Evolutionary conservation across 2,113 vertebrate genomes (phyloP).

Genomic region (Australoheros scitulus): DNA sequence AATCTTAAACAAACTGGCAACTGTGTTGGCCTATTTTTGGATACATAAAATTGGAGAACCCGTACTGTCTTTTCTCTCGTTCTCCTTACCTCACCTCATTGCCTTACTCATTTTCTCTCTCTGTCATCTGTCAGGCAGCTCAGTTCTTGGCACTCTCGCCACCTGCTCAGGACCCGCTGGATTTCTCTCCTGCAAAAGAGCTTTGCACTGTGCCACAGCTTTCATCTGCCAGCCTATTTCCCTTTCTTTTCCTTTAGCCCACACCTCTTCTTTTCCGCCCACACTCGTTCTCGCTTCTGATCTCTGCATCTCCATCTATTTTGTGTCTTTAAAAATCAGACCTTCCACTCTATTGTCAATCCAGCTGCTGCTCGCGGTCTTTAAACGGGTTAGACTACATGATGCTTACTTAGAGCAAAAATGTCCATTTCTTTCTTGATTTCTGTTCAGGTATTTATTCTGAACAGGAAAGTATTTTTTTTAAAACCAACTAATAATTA

Average conservation of each 20-base stretch:
- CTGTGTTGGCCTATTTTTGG: neutral
- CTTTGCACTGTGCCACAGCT: conserved; percentile 53
- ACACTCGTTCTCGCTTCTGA: conserved; percentile 3
- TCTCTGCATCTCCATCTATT: conserved; percentile 35
- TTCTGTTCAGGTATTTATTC: neutral
- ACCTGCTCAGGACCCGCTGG: conserved; percentile 59
- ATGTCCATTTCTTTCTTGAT: neutral
- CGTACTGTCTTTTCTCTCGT: conserved; percentile 2
- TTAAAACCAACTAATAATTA: neutral
- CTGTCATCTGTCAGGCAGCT: conserved; percentile 61
- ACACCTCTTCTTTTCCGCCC: conserved; percentile 20
- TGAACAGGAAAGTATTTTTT: neutral
- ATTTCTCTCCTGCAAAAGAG: conserved; percentile 60
- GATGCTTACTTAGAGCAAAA: neutral
- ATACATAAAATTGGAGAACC: conserved; percentile 12
- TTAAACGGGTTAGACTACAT: neutral
- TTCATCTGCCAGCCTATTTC: conserved; percentile 49
- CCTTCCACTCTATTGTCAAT: neutral
- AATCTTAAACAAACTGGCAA: neutral
- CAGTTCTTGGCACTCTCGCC: conserved; percentile 59
- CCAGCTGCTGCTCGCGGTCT: conserved; percentile 15
- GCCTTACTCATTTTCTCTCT: conserved; percentile 45
- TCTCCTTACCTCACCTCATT: conserved; percentile 53
- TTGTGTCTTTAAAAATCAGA: conserved; percentile 8
- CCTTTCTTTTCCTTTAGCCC: conserved; percentile 29